Evolutionary conservation across 2,888 invertebrate genomes (phyloP).

Genomic region (Drosophila atripex): DNA sequence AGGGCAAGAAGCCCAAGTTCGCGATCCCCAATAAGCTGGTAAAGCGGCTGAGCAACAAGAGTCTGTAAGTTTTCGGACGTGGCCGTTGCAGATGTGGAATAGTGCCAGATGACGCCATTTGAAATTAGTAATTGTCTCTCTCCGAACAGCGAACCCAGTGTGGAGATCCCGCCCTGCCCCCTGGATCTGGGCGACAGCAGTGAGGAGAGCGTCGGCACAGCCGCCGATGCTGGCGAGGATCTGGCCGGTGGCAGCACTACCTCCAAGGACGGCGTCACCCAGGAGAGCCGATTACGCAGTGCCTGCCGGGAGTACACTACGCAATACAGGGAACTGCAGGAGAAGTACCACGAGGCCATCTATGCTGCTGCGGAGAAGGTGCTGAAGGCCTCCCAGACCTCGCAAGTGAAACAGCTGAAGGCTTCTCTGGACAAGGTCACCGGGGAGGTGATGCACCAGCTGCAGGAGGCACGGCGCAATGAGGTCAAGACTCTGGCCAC

Average conservation of each 20-base stretch:
- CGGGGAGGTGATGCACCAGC: conserved; percentile 90
- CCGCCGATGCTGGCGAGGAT: conserved; percentile 69
- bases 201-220: conserved; percentile 72
- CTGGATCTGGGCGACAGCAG: conserved; percentile 84
- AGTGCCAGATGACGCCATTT: conserved; percentile 70
- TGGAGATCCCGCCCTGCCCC: conserved; percentile 84
- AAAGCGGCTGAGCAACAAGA: conserved; percentile 90
- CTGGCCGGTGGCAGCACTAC: conserved; percentile 81
- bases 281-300: conserved; percentile 87
- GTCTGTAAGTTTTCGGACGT: conserved; percentile 87
- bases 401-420: conserved; percentile 91
- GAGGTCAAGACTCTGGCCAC: conserved; percentile 95
- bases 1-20: conserved; percentile 89
- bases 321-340: conserved; percentile 90
- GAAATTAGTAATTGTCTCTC: conserved; percentile 82
- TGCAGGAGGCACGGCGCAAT: conserved; percentile 92
- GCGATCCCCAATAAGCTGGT: conserved; percentile 90
- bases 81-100: conserved; percentile 17
- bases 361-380: conserved; percentile 91
- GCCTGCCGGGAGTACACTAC: conserved; percentile 88
- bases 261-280: conserved; percentile 84
- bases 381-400: conserved; percentile 90
- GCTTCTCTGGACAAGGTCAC: conserved; percentile 89
- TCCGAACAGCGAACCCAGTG: conserved; percentile 81
- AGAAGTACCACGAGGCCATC: conserved; percentile 93